Evolutionary conservation across 2,888 invertebrate genomes (phyloP).

Genomic region (Eristalis arbustorum): DNA sequence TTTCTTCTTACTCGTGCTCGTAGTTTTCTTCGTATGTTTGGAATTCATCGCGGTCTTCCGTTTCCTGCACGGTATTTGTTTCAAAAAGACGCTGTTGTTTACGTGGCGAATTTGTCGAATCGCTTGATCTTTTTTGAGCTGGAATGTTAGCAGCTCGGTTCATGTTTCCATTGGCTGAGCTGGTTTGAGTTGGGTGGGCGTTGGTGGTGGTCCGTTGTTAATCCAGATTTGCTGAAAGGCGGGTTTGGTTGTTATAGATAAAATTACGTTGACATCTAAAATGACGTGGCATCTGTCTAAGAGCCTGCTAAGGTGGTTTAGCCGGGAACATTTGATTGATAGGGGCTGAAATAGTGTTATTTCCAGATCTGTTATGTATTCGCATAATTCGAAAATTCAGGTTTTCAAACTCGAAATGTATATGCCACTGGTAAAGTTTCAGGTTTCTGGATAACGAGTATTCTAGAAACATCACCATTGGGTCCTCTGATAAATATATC

Average conservation of each 20-base stretch:
- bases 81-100: too few species aligned
- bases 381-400: neutral
- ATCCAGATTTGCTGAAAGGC: too few species aligned
- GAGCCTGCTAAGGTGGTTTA: neutral
- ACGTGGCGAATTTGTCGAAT: too few species aligned
- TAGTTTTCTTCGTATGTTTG: constrained; percentile 25
- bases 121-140: too few species aligned
- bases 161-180: constrained; percentile 25
- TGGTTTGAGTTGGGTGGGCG: constrained; percentile 17
- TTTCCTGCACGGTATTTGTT: too few species aligned
- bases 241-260: neutral
- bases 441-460: constrained; percentile 43
- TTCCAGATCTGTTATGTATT: constrained; percentile 22
- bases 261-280: constrained; percentile 5
- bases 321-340: constrained; percentile 19
- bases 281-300: constrained; percentile 2
- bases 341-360: constrained; percentile 7
- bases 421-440: constrained; percentile 46
- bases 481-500: constrained; percentile 70
- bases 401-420: constrained; percentile 58
- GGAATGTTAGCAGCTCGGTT: too few species aligned
- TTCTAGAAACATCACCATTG: constrained; percentile 43
- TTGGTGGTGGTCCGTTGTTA: constrained; percentile 10
- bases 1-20: constrained; percentile 28
- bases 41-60: neutral